A percentile compares a stretch with the other conserved stretches of the same genome.
phyloP scores from a whole-genome alignment of 2,888 invertebrate species.

The Trissoscelio sp. region DNA sequence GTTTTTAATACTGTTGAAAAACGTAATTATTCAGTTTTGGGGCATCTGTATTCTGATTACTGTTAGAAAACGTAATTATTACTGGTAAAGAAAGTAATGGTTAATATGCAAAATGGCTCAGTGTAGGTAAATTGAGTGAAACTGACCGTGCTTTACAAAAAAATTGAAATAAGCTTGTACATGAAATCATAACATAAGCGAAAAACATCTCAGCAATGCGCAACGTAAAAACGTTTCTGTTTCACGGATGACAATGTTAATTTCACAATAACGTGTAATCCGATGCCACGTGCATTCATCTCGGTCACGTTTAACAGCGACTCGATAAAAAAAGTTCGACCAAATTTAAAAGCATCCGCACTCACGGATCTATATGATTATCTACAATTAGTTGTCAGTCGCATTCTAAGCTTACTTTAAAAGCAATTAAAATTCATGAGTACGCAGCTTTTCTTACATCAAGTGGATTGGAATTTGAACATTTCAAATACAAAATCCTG shows the following conservation, averaged over 20 bases:
- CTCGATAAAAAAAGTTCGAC: slow-evolving; percentile 8
- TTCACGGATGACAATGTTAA: slow-evolving; percentile 39
- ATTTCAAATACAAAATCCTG: slow-evolving; percentile 3
- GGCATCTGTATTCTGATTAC: too few species aligned
- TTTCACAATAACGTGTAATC: slow-evolving; percentile 50
- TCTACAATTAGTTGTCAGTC: slow-evolving; percentile 10
- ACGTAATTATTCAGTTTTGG: too few species aligned
- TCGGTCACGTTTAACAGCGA: slow-evolving; percentile 26
- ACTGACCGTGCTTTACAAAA: slow-evolving; percentile 8
- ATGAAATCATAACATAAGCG: slow-evolving; percentile 7
- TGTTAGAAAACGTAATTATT: too few species aligned
- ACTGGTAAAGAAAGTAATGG: too few species aligned
- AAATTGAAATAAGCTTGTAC: slow-evolving; percentile 3
- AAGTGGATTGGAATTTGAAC: slow-evolving; percentile 35
- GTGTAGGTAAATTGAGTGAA: slow-evolving; percentile 1
- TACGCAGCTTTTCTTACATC: slow-evolving; percentile 25
- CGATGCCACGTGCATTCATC: slow-evolving; percentile 37
- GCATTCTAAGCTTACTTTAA: slow-evolving; percentile 24
- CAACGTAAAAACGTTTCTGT: slow-evolving; percentile 16
- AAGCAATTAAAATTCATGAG: slow-evolving; percentile 34
- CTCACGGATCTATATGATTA: slow-evolving; percentile 5
- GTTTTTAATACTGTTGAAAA: background rate
- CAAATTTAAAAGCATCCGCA: slow-evolving; percentile 29
- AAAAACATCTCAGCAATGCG: slow-evolving; percentile 15
- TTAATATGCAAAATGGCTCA: too few species aligned